Conservation (phyloP, 2,888 invertebrate genomes). For the Chymomyza procnemis region DNA sequence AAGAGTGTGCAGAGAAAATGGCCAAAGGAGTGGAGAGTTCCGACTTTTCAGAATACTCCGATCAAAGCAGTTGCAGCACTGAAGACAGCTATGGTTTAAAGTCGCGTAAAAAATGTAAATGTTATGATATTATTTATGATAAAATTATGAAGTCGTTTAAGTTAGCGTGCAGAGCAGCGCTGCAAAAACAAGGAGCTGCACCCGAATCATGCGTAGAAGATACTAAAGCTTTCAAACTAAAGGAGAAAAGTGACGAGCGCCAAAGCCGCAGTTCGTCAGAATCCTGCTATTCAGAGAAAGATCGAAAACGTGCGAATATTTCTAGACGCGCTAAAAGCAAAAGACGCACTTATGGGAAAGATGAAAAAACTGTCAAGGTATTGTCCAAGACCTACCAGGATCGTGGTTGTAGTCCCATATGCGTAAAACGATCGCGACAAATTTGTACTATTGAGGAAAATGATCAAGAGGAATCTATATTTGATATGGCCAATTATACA, state of each 20-base stretch:
- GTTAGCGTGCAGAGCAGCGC: slow-evolving; percentile 12
- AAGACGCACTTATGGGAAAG: too few relatives aligned
- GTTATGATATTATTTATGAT: background rate
- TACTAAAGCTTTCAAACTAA: too few relatives aligned
- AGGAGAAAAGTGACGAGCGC: too few relatives aligned
- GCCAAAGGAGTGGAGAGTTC: too few relatives aligned
- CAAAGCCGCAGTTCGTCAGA: too few relatives aligned
- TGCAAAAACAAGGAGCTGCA: too few relatives aligned
- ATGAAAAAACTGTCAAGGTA: background rate
- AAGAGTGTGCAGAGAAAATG: too few relatives aligned
- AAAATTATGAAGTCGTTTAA: slow-evolving; percentile 6
- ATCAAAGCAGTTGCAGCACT: background rate
- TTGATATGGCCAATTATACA: background rate
- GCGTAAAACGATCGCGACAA: slow-evolving; percentile 10
- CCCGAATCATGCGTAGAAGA: too few relatives aligned
- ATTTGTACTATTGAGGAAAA: background rate
- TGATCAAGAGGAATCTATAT: background rate
- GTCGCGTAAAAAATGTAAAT: slow-evolving; percentile 4
- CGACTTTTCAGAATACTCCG: background rate
- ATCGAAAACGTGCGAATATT: too few relatives aligned
- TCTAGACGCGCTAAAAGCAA: too few relatives aligned
- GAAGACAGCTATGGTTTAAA: background rate
- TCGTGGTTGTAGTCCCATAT: slow-evolving; percentile 57
- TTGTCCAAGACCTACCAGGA: slow-evolving; percentile 30
- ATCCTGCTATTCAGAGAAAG: too few relatives aligned